Evolutionary conservation across 2,888 invertebrate genomes (phyloP).

Genomic region (Orthosia cruda): DNA sequence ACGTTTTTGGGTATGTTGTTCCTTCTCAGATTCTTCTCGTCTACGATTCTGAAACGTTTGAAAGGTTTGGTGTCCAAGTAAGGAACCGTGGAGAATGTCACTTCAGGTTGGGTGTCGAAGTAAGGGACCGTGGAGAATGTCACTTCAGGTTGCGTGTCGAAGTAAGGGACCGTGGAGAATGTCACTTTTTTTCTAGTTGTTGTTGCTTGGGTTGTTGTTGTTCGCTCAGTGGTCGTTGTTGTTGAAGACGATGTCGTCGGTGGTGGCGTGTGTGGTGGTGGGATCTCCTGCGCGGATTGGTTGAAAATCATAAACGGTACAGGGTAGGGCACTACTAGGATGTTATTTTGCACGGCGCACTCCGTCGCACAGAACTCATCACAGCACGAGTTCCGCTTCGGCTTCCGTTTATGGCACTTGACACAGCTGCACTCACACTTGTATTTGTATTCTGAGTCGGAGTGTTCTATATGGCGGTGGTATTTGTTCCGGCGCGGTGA

Average conservation of each 20-base stretch:
- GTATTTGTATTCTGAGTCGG: constrained; percentile 25
- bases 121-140: constrained; percentile 21
- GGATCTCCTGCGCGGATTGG: constrained; percentile 18
- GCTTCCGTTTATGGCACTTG: constrained; percentile 37
- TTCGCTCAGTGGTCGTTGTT: not conserved
- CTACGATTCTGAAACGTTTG: constrained; percentile 42
- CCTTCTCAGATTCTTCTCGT: constrained; percentile 31
- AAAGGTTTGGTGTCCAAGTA: not conserved
- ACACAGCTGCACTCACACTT: constrained; percentile 51
- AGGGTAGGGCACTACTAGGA: constrained; percentile 56
- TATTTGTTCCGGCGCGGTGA: not conserved
- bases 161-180: constrained; percentile 23
- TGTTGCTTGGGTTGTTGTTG: constrained; percentile 1
- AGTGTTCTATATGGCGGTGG: constrained; percentile 25
- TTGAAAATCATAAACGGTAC: constrained; percentile 51
- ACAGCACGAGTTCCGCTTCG: constrained; percentile 37
- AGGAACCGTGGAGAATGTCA: constrained; percentile 17
- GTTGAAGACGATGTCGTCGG: not conserved
- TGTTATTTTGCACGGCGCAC: constrained; percentile 42
- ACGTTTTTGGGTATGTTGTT: constrained; percentile 18
- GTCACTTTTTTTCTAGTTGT: constrained; percentile 5
- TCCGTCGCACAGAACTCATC: constrained; percentile 26
- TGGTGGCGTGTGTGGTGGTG: not conserved
- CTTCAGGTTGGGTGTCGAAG: not conserved
- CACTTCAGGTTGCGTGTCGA: not conserved